These are phyloP conservation scores for Galaxea fascicularis DNA, from an alignment of 92 coral and sea anemone genomes.

Conservation along the genomic window DNA sequence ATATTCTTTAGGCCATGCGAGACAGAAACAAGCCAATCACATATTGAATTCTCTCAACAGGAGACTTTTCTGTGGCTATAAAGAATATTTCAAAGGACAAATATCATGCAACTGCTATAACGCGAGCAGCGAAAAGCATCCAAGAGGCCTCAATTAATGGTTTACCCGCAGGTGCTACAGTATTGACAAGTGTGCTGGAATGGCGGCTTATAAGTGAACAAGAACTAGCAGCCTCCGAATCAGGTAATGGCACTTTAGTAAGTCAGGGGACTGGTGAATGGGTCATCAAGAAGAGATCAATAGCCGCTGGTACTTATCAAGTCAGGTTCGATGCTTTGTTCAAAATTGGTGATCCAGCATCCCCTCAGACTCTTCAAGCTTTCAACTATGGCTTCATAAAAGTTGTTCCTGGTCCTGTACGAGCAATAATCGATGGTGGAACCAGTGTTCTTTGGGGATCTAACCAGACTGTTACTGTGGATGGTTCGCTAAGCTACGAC, in stretches of 20 bases:
- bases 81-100: slow-evolving; percentile 13
- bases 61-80: slow-evolving; percentile 15
- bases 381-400: slow-evolving; percentile 53
- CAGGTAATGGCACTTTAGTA: neutral
- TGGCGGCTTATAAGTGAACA: slow-evolving; percentile 14
- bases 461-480: slow-evolving; percentile 17
- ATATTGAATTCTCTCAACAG: neutral
- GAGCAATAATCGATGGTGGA: slow-evolving; percentile 60
- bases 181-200: neutral
- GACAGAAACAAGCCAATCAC: too few relatives aligned
- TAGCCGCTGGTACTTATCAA: slow-evolving; percentile 7
- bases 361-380: neutral
- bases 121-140: neutral
- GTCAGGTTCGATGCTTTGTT: slow-evolving; percentile 13
- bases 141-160: slow-evolving; percentile 5
- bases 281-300: slow-evolving; percentile 6
- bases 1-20: too few relatives aligned
- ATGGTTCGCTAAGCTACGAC: slow-evolving; percentile 63
- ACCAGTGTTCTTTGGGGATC: slow-evolving; percentile 19
- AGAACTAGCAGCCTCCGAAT: slow-evolving; percentile 12
- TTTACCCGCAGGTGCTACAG: neutral
- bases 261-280: slow-evolving; percentile 15
- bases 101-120: neutral
- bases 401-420: slow-evolving; percentile 23
- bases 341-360: neutral